Evolutionary conservation across 2,113 vertebrate species (phyloP).

Genomic region (Grammomys surdaster): DNA sequence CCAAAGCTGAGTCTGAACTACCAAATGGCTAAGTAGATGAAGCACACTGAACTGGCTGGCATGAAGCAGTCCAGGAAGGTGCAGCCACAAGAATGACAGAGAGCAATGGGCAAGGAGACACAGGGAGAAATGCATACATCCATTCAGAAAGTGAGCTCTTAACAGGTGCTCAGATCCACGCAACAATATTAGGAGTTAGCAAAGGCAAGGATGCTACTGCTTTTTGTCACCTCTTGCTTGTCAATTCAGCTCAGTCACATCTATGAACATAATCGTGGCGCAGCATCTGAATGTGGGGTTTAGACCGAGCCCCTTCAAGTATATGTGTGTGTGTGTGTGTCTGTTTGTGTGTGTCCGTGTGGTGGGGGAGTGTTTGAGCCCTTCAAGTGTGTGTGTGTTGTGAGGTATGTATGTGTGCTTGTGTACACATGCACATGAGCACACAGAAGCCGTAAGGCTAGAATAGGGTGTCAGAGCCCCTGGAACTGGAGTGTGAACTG

Average conservation of each 20-base stretch:
- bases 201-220: not conserved
- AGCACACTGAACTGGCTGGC: constrained; percentile 86
- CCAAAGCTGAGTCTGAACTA: not conserved
- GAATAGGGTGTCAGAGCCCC: not conserved
- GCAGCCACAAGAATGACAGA: not conserved
- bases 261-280: accelerated
- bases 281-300: not conserved
- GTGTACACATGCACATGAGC: not conserved
- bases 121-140: constrained; percentile 37
- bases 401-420: not conserved
- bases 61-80: constrained; percentile 79
- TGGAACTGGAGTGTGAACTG: not conserved
- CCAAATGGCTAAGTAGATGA: constrained; percentile 61
- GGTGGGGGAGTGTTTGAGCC: too few relatives aligned
- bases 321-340: not conserved
- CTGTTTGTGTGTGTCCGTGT: not conserved
- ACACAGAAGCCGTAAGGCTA: not conserved
- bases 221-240: not conserved
- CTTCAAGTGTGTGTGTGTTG: not conserved
- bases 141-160: not conserved
- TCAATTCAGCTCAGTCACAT: not conserved
- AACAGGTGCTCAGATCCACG: not conserved
- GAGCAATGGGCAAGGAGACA: accelerated
- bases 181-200: constrained; percentile 35
- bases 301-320: not conserved